Conservation (phyloP, 1,140 invertebrate species). For the Drosophila sechellia region DNA sequence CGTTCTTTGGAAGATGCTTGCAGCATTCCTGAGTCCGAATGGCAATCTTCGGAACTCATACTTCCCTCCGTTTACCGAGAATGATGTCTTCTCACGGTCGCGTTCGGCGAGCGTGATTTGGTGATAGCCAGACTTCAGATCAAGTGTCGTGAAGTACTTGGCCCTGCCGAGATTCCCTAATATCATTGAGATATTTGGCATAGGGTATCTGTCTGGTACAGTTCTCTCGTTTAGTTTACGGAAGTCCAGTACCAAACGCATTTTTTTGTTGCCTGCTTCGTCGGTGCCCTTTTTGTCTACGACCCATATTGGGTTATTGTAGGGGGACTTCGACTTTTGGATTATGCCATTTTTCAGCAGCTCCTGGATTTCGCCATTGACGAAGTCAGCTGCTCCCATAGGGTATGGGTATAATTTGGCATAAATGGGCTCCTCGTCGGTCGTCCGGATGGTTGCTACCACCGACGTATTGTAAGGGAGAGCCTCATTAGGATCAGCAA, state of each 20-base stretch:
- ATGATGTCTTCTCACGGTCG: conserved; percentile 20
- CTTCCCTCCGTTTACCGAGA: conserved; percentile 21
- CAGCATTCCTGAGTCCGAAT: conserved; percentile 17
- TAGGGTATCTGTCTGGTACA: conserved; percentile 20
- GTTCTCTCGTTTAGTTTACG: conserved; percentile 11
- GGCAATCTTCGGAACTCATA: conserved; percentile 19
- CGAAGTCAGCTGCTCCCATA: background rate
- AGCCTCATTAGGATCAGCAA: too few species aligned
- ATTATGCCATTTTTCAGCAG: conserved; percentile 8
- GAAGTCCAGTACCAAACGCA: conserved; percentile 16
- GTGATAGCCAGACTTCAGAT: conserved; percentile 15
- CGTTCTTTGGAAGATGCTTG: conserved; percentile 19
- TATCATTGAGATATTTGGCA: conserved; percentile 13
- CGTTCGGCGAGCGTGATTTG: conserved; percentile 12
- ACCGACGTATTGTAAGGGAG: too few species aligned
- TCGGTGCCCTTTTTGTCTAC: conserved; percentile 21
- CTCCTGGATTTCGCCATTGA: conserved; percentile 9
- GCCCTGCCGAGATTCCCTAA: conserved; percentile 15
- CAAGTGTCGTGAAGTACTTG: conserved; percentile 23
- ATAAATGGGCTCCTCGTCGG: too few species aligned
- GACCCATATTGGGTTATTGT: conserved; percentile 7
- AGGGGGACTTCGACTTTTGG: conserved; percentile 2
- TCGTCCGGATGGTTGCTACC: too few species aligned
- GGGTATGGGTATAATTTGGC: conserved; percentile 2
- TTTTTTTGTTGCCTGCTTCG: conserved; percentile 16